These are phyloP conservation scores for Zapornia atra DNA, from an alignment of 2,113 vertebrate genomes.

Conservation along the genomic window DNA sequence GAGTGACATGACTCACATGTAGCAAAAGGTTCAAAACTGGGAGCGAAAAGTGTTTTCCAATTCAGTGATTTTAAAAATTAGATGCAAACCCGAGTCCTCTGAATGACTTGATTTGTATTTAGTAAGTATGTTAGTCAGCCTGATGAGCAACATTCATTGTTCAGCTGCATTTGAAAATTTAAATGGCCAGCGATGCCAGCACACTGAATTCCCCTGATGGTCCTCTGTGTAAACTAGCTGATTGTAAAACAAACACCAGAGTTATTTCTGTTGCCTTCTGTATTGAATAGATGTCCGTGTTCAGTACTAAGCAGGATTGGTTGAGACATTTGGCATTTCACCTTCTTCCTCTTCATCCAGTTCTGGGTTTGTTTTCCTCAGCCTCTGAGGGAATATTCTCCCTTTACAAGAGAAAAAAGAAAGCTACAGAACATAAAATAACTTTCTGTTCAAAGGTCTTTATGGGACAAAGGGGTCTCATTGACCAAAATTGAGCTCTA, in stretches of 20 bases:
- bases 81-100: not conserved
- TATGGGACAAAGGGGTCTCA: not conserved
- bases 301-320: not conserved
- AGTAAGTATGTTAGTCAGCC: conserved; percentile 8
- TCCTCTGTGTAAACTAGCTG: not conserved
- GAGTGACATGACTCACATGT: not conserved
- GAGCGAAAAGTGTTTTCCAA: not conserved
- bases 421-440: not conserved
- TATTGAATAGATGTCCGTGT: not conserved
- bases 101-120: conserved; percentile 5
- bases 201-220: not conserved
- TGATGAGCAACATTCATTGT: conserved; percentile 29
- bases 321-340: not conserved
- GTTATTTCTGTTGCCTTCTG: not conserved
- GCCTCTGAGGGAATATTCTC: not conserved
- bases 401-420: not conserved
- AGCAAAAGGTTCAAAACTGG: not conserved
- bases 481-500: not conserved
- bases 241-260: conserved; percentile 27
- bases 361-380: not conserved
- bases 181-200: conserved; percentile 21
- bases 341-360: not conserved
- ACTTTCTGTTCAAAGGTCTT: not conserved
- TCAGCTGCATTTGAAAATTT: conserved; percentile 30
- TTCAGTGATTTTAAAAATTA: not conserved